A percentile compares a stretch with the other conserved stretches of the same genome.
Conservation (phyloP, 2,888 invertebrate species). For the Linyphia triangularis region DNA sequence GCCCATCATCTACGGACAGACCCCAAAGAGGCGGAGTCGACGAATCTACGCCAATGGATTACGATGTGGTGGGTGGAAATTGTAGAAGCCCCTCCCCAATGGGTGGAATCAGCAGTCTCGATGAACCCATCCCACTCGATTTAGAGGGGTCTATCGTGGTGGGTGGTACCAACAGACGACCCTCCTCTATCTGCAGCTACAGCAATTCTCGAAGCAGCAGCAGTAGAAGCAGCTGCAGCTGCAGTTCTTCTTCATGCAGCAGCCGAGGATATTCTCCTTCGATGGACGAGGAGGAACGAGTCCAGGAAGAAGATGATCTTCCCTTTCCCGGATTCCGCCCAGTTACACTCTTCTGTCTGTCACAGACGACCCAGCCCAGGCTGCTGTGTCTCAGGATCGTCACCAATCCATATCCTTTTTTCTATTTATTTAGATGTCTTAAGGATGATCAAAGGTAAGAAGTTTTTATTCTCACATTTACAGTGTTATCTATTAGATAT, state of each 20-base stretch:
- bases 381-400: constrained; percentile 97
- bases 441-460: background rate
- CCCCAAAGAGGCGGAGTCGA: background rate
- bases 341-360: constrained; percentile 90
- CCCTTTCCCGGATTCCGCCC: constrained; percentile 96
- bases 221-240: constrained; percentile 7
- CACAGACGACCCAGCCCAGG: constrained; percentile 92
- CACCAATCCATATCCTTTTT: constrained; percentile 99
- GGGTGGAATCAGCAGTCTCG: no score
- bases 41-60: no score
- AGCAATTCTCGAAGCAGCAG: constrained; percentile 11
- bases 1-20: constrained; percentile 38
- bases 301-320: constrained; percentile 80
- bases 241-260: constrained; percentile 27
- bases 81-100: no score
- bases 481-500: background rate
- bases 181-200: constrained; percentile 44
- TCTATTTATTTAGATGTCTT: background rate
- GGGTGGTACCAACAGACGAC: constrained; percentile 26
- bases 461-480: background rate
- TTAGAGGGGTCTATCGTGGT: constrained; percentile 71
- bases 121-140: constrained; percentile 37
- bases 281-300: background rate
- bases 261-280: constrained; percentile 45
- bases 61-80: no score